Evolutionary conservation across 1,140 invertebrate species (phyloP), one percentile per base, ranked within the genome.

Genomic region (Ditylenchus dipsaci): DNA sequence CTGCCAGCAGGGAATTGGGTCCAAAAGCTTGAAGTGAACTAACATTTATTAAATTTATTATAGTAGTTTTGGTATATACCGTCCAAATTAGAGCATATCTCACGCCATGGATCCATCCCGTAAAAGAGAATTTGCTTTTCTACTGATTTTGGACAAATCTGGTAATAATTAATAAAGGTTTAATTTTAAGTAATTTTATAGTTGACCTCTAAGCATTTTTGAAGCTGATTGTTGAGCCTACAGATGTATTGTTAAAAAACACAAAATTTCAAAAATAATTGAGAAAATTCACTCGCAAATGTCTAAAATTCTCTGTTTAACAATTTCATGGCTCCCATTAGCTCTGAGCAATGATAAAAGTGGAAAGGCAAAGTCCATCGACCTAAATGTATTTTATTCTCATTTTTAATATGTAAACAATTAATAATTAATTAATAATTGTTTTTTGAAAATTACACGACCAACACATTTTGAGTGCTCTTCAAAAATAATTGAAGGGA

Each of bases 361-460:
- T 61, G 59, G 59, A 30, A 61, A 61, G n/a, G 59, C 59, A 43
- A 61, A 61, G 38, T 61, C 59, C 59, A 61, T 61, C 26, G 59
- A 61, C 59, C 59, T 53, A 15, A 53, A 27, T n/a, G n/a, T n/a
- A n/a, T n/a, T n/a, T n/a, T n/a, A n/a, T n/a, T n/a, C 21, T 47
- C 45, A 21, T 47, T 47, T 47, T 47, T 21, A 15, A 47, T 47
- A 15, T 47, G 21, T 21, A n/a, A n/a, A n/a, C n/a, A n/a, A n/a
- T n/a, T n/a, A n/a, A n/a, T n/a, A n/a, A n/a, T n/a, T n/a, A n/a
- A 47, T 15, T 15, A 15, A 15, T 47, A 47, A 47, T 47, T 15
- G 15, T 15, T 47, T 21, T 15, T 47, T 47, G 45, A 21, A 47
- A 47, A 21, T 15, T 15, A n/a, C n/a, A n/a, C n/a, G n/a, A n/a